These are phyloP conservation scores for Stigmatopora argus DNA, from an alignment of 2,113 vertebrate species.

Conservation along the genomic window DNA sequence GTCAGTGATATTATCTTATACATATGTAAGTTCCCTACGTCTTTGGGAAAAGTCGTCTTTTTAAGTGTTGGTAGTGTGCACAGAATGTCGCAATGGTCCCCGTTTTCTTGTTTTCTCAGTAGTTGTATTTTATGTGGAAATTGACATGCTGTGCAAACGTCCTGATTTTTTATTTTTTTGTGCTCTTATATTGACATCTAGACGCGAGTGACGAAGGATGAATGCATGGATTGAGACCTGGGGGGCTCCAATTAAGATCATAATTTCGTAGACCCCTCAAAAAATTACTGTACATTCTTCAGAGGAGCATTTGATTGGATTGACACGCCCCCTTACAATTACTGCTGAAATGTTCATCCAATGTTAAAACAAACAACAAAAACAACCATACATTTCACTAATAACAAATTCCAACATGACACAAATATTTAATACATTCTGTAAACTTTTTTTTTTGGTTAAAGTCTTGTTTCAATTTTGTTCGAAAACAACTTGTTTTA, in stretches of 20 bases:
- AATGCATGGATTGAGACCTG: constrained; percentile 30
- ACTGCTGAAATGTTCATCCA: too few species aligned
- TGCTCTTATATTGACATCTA: constrained; percentile 51
- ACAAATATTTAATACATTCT: too few species aligned
- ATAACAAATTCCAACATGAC: too few species aligned
- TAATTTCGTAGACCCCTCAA: not conserved
- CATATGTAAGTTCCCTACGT: constrained; percentile 23
- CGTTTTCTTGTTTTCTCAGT: constrained; percentile 47
- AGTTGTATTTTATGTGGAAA: constrained; percentile 60
- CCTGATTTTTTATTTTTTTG: constrained; percentile 52
- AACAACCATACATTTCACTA: too few species aligned
- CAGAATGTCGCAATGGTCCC: constrained; percentile 44
- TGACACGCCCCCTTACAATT: too few species aligned
- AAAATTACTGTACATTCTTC: not conserved
- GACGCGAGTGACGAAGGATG: constrained; percentile 19
- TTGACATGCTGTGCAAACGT: constrained; percentile 31
- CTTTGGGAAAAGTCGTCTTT: constrained; percentile 54
- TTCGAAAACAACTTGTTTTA: too few species aligned
- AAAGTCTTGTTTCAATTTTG: too few species aligned
- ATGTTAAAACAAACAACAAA: too few species aligned
- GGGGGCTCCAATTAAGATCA: not conserved
- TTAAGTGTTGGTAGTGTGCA: constrained; percentile 46
- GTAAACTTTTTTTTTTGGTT: too few species aligned
- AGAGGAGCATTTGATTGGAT: not conserved
- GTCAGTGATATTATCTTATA: constrained; percentile 8